Conservation (phyloP, 2,113 vertebrate species). For the Lynx canadensis region DNA sequence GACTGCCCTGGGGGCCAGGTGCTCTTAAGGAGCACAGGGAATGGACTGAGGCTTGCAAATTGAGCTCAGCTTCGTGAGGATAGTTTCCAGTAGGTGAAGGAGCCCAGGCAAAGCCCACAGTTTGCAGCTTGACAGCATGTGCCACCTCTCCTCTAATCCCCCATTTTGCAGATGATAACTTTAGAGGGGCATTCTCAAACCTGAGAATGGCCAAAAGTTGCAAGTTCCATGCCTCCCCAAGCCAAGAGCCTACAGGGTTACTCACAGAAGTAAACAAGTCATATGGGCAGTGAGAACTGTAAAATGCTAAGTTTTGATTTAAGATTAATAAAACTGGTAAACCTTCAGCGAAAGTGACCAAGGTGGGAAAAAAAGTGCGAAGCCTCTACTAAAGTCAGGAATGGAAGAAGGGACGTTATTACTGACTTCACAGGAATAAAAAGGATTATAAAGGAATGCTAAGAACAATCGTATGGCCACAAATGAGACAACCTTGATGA, state of each 20-base stretch:
- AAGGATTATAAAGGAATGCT: not conserved
- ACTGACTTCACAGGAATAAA: not conserved
- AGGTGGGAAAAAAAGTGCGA: not conserved
- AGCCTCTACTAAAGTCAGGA: not conserved
- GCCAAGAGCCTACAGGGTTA: not conserved
- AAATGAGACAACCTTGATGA: not conserved
- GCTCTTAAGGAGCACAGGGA: not conserved
- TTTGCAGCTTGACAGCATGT: accelerated
- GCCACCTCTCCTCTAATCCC: not conserved
- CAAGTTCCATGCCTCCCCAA: not conserved
- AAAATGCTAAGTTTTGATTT: not conserved
- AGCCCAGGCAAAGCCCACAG: no score
- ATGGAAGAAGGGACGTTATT: not conserved
- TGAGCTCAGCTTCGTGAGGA: not conserved
- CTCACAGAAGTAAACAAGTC: not conserved
- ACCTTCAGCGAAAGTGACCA: not conserved
- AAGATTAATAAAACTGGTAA: not conserved
- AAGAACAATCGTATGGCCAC: no score
- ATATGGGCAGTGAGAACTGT: not conserved
- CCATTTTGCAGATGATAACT: not conserved
- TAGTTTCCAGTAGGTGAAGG: not conserved
- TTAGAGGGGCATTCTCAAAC: not conserved
- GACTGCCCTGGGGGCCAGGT: not conserved
- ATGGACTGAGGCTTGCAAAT: accelerated
- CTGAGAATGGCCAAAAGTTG: not conserved